Conservation (phyloP, 2,888 invertebrate genomes). For the Platycheirus rosarum region DNA sequence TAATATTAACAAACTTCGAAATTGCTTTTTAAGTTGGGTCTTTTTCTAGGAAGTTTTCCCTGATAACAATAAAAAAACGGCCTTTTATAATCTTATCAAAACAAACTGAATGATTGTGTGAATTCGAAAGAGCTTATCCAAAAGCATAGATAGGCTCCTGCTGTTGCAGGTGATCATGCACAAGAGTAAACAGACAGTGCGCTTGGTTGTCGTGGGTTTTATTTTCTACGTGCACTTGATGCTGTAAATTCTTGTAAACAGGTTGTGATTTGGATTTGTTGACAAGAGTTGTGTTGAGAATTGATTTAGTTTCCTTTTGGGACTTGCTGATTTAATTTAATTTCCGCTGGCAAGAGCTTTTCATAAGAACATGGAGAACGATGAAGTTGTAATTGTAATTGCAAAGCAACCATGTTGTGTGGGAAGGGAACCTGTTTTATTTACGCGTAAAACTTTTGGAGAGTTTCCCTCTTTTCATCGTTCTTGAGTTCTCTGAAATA, state of each 20-base stretch:
- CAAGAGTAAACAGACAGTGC: background rate
- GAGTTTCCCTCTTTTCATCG: background rate
- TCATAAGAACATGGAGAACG: slow-evolving; percentile 28
- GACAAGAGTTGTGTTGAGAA: slow-evolving; percentile 36
- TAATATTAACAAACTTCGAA: slow-evolving; percentile 34
- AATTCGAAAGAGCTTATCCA: slow-evolving; percentile 22
- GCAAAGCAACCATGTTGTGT: slow-evolving; percentile 22
- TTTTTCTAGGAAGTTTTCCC: slow-evolving; percentile 33
- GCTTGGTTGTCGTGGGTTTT: slow-evolving; percentile 3
- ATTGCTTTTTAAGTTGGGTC: slow-evolving; percentile 30
- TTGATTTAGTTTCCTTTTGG: background rate
- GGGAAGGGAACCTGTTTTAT: slow-evolving; percentile 53
- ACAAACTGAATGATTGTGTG: background rate
- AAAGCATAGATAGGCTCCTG: background rate
- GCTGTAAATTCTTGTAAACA: slow-evolving; percentile 46
- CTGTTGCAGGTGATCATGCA: background rate
- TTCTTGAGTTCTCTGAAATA: too few relatives aligned
- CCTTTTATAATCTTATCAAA: slow-evolving; percentile 31
- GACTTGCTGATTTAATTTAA: slow-evolving; percentile 24
- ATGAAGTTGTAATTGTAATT: slow-evolving; percentile 31
- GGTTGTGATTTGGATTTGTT: slow-evolving; percentile 72
- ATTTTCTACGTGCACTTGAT: slow-evolving; percentile 43
- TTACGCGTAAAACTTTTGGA: background rate
- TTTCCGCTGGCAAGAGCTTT: slow-evolving; percentile 51
- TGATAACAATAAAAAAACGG: slow-evolving; percentile 6